These are phyloP conservation scores for Rattus rattus DNA, from an alignment of 2,113 vertebrate species.

Conservation along the genomic window DNA sequence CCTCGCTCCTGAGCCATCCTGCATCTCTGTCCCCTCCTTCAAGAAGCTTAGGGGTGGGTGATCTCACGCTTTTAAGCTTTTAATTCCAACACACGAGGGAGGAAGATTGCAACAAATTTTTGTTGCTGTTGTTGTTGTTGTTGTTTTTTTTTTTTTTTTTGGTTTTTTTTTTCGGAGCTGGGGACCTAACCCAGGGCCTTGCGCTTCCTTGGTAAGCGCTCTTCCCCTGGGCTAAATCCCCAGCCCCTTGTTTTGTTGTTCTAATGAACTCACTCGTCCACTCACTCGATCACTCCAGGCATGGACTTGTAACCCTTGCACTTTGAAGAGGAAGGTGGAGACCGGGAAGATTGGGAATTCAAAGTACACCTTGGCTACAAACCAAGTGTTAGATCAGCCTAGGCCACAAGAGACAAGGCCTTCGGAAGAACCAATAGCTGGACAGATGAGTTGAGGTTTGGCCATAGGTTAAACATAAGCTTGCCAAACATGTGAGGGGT, in stretches of 20 bases:
- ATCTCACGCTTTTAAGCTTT: no score
- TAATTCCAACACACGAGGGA: background rate
- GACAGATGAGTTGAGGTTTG: background rate
- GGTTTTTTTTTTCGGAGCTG: no score
- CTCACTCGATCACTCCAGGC: background rate
- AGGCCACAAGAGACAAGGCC: background rate
- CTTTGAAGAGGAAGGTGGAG: background rate
- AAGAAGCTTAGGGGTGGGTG: background rate
- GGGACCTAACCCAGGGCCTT: no score
- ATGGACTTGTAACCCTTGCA: background rate
- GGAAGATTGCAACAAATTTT: background rate
- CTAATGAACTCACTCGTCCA: background rate
- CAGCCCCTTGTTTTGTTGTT: background rate
- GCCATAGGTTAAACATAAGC: background rate
- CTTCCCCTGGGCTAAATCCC: no score
- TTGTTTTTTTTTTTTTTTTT: no score
- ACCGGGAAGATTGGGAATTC: background rate
- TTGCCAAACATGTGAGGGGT: no score
- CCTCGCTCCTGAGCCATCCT: background rate
- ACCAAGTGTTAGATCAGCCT: background rate
- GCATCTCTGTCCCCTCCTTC: accelerated
- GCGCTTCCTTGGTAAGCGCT: no score
- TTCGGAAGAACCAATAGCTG: background rate
- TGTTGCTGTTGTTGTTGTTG: no score
- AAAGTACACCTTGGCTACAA: background rate